phyloP scores from a whole-genome alignment of 2,113 vertebrate species.

The Arenaria interpres region DNA sequence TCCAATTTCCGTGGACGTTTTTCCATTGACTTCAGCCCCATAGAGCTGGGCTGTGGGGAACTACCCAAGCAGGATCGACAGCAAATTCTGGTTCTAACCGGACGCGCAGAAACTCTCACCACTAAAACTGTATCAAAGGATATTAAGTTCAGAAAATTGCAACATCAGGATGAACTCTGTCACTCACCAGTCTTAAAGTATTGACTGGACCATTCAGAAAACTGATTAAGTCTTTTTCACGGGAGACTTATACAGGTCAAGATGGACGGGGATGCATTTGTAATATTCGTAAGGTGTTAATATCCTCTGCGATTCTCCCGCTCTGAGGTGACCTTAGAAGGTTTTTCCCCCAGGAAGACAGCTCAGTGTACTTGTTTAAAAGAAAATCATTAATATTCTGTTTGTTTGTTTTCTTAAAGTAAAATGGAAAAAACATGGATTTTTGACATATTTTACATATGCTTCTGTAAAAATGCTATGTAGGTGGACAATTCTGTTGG shows the following conservation, averaged over 20 bases:
- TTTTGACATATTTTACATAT: neutral
- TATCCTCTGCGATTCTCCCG: neutral
- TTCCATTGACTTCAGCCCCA: neutral
- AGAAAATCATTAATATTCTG: neutral
- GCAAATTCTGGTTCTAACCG: neutral
- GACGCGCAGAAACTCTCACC: neutral
- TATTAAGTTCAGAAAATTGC: neutral
- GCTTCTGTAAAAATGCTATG: neutral
- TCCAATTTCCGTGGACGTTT: neutral
- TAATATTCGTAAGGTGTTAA: neutral
- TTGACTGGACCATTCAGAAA: neutral
- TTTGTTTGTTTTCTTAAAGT: neutral
- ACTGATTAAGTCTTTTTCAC: neutral
- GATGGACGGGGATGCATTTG: neutral
- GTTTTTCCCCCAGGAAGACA: neutral
- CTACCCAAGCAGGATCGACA: neutral
- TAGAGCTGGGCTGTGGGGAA: neutral
- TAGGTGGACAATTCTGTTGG: neutral
- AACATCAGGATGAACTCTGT: neutral
- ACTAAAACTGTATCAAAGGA: neutral
- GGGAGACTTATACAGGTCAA: neutral
- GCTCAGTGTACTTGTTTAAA: neutral
- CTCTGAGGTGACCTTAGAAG: neutral
- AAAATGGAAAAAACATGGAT: neutral
- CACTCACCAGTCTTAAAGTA: neutral